Percentiles rank a stretch among this genome's conserved stretches.
phyloP scores from a whole-genome alignment of 2,113 vertebrate species.

The Oryzias curvinotus region DNA sequence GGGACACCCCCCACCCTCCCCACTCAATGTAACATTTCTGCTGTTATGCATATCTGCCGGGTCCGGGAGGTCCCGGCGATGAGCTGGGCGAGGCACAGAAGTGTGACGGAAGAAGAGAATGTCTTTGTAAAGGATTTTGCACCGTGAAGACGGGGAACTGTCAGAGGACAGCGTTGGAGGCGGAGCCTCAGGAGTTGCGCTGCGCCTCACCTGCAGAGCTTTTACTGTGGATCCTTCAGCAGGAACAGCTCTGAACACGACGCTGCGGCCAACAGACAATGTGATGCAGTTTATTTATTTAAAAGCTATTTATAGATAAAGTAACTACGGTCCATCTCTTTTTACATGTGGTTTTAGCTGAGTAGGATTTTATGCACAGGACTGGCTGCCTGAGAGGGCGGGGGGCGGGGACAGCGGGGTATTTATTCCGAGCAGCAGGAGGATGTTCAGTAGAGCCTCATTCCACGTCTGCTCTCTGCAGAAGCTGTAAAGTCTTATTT shows the following conservation, averaged over 20 bases:
- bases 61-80: too few species aligned
- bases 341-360: conserved; percentile 55
- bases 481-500: conserved; percentile 54
- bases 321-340: conserved; percentile 51
- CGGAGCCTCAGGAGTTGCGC: conserved; percentile 28
- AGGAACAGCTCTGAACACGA: conserved; percentile 1
- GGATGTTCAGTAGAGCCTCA: conserved; percentile 55
- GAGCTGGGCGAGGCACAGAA: too few species aligned
- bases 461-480: conserved; percentile 48
- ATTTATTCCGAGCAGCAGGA: conserved; percentile 61
- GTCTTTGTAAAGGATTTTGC: conserved; percentile 63
- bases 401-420: conserved; percentile 38
- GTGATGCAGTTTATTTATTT: conserved; percentile 82
- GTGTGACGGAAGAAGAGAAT: conserved; percentile 56
- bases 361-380: conserved; percentile 50
- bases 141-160: conserved; percentile 27
- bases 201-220: conserved; percentile 3
- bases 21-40: conserved; percentile 54
- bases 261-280: conserved; percentile 68
- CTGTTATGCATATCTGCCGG: conserved; percentile 66
- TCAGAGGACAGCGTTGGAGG: conserved; percentile 28
- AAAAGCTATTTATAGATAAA: conserved; percentile 76
- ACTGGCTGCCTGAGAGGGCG: conserved; percentile 14
- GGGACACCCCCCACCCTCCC: conserved; percentile 49
- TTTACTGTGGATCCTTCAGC: conserved; percentile 22